These are phyloP conservation scores for Mixornis gularis DNA, from an alignment of 2,113 vertebrate genomes.

Conservation along the genomic window DNA sequence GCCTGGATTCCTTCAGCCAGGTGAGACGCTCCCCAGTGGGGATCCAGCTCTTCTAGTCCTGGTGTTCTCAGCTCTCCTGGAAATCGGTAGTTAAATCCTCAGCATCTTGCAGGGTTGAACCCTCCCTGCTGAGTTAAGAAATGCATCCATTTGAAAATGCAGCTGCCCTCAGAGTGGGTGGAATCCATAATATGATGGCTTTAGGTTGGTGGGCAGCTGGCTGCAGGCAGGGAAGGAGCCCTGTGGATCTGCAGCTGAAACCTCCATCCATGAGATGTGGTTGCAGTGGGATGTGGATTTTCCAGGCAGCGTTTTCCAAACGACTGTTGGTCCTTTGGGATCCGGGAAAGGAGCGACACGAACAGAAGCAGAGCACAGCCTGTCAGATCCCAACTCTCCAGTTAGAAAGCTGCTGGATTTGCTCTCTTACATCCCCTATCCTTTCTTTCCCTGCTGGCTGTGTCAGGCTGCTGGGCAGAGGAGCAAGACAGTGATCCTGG, in stretches of 20 bases:
- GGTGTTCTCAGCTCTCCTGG: neutral
- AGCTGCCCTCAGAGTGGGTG: rapidly evolving
- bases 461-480: constrained; percentile 79
- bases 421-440: neutral
- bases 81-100: neutral
- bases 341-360: rapidly evolving
- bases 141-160: neutral
- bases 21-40: constrained; percentile 47
- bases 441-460: rapidly evolving
- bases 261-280: neutral
- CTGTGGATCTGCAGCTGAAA: neutral
- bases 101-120: neutral
- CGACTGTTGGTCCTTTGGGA: rapidly evolving
- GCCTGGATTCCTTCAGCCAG: constrained; percentile 95
- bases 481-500: constrained; percentile 87
- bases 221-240: neutral
- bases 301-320: neutral
- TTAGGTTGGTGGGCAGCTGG: neutral
- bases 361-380: rapidly evolving
- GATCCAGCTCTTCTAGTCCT: neutral
- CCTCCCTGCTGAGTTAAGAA: neutral
- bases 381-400: too few relatives aligned
- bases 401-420: neutral
- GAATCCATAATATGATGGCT: rapidly evolving
- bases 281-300: neutral